These are phyloP conservation scores for Lumbricus terrestris DNA, from an alignment of 2,888 invertebrate genomes.

Conservation along the genomic window DNA sequence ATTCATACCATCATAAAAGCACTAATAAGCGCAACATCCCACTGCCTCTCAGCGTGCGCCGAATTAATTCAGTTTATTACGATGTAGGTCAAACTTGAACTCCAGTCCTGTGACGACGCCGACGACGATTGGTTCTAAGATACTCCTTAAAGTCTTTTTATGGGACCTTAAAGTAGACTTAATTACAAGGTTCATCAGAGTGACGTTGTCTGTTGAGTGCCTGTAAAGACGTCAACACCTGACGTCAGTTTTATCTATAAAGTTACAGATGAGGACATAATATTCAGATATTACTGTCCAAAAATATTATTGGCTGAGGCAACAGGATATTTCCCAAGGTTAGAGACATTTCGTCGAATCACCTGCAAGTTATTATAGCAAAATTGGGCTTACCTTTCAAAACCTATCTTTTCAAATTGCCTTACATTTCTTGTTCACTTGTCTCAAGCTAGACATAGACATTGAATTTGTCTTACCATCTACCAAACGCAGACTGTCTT, in stretches of 20 bases:
- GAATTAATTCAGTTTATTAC: neutral
- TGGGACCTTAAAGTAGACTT: neutral
- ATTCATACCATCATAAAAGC: neutral
- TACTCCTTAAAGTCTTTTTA: too few relatives aligned
- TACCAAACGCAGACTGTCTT: too few relatives aligned
- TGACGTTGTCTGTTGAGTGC: neutral
- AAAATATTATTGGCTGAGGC: too few relatives aligned
- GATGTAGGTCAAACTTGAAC: neutral
- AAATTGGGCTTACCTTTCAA: too few relatives aligned
- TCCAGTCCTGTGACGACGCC: neutral
- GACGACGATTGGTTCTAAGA: neutral
- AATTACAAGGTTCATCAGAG: neutral
- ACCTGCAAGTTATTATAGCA: too few relatives aligned
- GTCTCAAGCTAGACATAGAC: too few relatives aligned
- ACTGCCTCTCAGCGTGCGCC: neutral
- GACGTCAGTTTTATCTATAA: neutral
- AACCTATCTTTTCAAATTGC: too few relatives aligned
- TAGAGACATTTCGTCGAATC: too few relatives aligned
- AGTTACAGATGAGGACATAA: neutral
- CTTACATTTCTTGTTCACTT: too few relatives aligned
- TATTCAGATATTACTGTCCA: too few relatives aligned
- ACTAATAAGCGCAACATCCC: neutral
- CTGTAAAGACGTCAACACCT: neutral
- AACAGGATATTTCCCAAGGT: neutral
- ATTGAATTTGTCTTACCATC: too few relatives aligned